These are phyloP conservation scores for Taurulus bubalis DNA, from an alignment of 2,113 vertebrate genomes.

Conservation along the genomic window DNA sequence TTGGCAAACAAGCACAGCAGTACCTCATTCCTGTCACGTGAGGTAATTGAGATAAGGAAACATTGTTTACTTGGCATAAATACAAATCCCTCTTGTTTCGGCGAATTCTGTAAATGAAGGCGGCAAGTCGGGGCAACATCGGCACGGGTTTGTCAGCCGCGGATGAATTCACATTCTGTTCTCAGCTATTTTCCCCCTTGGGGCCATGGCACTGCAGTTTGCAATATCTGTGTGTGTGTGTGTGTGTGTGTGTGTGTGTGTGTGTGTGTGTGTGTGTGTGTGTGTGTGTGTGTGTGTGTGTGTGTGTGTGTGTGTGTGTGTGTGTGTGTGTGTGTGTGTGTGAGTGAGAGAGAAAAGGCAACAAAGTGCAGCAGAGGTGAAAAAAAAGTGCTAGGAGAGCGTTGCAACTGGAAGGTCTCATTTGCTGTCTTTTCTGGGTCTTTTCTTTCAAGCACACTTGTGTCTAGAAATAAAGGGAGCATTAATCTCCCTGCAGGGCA, in stretches of 20 bases:
- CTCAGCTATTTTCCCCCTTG: conserved; percentile 40
- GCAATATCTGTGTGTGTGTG: conserved; percentile 35
- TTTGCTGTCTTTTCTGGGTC: conserved; percentile 62
- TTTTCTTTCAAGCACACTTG: conserved; percentile 37
- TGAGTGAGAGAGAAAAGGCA: conserved; percentile 17
- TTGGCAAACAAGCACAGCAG: conserved; percentile 4
- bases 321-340: no score
- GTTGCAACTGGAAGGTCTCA: conserved; percentile 43
- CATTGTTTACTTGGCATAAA: conserved; percentile 29
- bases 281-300: background rate
- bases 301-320: background rate
- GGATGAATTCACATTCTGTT: conserved; percentile 73
- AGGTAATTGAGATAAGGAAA: conserved; percentile 12
- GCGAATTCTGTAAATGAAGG: conserved; percentile 27
- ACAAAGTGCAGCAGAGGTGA: conserved; percentile 50
- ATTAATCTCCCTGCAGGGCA: conserved; percentile 51
- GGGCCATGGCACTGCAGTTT: conserved; percentile 36
- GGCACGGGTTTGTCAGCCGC: conserved; percentile 38
- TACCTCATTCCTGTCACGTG: conserved; percentile 1
- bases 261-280: no score
- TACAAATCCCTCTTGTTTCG: conserved; percentile 29
- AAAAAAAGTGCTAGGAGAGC: conserved; percentile 29
- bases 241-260: no score
- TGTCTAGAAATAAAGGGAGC: conserved; percentile 65
- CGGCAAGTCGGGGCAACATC: conserved; percentile 40